These are phyloP conservation scores for Melanotus villosus DNA, from an alignment of 2,888 invertebrate species.

Conservation along the genomic window DNA sequence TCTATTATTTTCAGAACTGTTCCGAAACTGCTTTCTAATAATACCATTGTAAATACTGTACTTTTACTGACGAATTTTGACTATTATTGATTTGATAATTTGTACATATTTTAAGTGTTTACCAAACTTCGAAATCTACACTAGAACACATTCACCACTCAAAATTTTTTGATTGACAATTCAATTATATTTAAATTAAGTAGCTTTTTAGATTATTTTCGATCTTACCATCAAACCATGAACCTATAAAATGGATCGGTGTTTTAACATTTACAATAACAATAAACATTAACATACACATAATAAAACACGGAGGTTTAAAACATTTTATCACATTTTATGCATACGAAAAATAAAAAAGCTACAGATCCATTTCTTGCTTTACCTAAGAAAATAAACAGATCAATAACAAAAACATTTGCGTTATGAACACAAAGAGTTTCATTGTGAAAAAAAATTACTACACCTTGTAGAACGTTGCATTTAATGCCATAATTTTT, in stretches of 20 bases:
- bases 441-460: constrained; percentile 2
- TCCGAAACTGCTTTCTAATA: constrained; percentile 25
- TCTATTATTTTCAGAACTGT: background rate
- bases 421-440: constrained; percentile 4
- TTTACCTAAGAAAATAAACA: background rate
- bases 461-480: constrained; percentile 1
- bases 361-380: background rate
- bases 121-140: background rate
- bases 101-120: background rate
- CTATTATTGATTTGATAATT: constrained; percentile 3
- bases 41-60: constrained; percentile 38
- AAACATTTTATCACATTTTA: constrained; percentile 25
- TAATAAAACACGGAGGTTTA: background rate
- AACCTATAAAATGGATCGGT: background rate
- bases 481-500: background rate
- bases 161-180: background rate
- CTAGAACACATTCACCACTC: constrained; percentile 2
- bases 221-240: background rate
- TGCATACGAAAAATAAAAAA: constrained; percentile 12
- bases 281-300: constrained; percentile 11
- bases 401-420: constrained; percentile 9
- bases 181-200: constrained; percentile 7
- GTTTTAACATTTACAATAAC: constrained; percentile 21
- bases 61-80: constrained; percentile 6
- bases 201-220: background rate